A percentile compares a stretch with the other conserved stretches of the same genome.
These are phyloP conservation scores for Onychostoma macrolepis DNA, from an alignment of 2,113 vertebrate species.

Conservation along the genomic window DNA sequence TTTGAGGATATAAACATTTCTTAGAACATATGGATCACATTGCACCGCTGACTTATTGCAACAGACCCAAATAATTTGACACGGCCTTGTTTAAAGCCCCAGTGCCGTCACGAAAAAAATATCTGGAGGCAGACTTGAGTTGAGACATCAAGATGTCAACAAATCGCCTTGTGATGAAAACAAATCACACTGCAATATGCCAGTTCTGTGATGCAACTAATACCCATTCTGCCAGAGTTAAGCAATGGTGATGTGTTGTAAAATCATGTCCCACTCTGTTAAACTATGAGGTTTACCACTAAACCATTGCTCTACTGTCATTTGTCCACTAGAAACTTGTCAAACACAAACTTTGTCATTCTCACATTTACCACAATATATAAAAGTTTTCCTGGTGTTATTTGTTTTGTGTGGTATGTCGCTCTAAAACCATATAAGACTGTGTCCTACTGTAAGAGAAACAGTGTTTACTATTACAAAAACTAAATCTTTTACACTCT, in stretches of 20 bases:
- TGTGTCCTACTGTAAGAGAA: neutral
- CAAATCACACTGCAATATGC: neutral
- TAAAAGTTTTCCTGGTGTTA: neutral
- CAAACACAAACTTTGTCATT: neutral
- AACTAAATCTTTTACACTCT: neutral
- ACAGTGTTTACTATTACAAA: neutral
- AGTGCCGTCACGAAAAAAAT: neutral
- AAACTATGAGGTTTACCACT: neutral
- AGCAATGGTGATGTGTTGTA: neutral
- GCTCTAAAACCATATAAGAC: neutral
- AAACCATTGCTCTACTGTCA: neutral
- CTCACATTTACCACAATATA: neutral
- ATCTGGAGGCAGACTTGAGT: neutral
- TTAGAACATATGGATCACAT: neutral
- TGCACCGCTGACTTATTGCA: conserved; percentile 1
- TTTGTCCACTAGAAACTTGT: neutral
- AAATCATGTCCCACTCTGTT: neutral
- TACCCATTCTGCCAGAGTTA: neutral
- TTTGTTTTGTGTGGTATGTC: neutral
- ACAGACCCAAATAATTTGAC: neutral
- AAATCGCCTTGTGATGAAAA: conserved; percentile 8
- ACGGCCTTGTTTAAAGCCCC: neutral
- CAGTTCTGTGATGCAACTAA: neutral
- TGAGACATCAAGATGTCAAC: conserved; percentile 15
- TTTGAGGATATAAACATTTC: neutral